Evolutionary conservation across 37 sponge, comb jelly and placozoan genomes (phyloP).

Genomic region (Cliona cf. orientalis): DNA sequence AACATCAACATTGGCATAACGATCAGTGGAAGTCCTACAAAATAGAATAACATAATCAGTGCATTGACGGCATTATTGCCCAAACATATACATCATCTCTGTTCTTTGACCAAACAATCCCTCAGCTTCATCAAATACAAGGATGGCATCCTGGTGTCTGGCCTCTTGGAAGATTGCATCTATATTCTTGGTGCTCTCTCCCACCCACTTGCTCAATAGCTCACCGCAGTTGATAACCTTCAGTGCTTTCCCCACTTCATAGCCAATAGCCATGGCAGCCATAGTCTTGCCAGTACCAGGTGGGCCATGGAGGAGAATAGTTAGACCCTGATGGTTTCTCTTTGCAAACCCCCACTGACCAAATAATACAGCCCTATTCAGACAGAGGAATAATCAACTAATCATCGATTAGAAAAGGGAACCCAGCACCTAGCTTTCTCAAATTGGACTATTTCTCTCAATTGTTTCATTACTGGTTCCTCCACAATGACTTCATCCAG

Average conservation of each 20-base stretch:
- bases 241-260: constrained; percentile 89
- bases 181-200: constrained; percentile 90
- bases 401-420: background rate
- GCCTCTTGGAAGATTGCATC: constrained; percentile 89
- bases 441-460: constrained; percentile 83
- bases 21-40: constrained; percentile 69
- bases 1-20: constrained; percentile 87
- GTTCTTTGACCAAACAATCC: constrained; percentile 85
- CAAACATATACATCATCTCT: constrained; percentile 47
- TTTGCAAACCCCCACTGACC: constrained; percentile 90
- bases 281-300: constrained; percentile 87
- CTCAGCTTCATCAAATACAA: constrained; percentile 90
- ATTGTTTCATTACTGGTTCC: constrained; percentile 38
- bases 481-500: constrained; percentile 72
- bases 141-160: constrained; percentile 73
- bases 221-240: constrained; percentile 92
- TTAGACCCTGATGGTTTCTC: constrained; percentile 65
- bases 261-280: constrained; percentile 87
- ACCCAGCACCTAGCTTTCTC: constrained; percentile 80
- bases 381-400: background rate
- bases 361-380: constrained; percentile 75
- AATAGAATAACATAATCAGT: background rate
- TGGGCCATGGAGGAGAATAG: constrained; percentile 79
- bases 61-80: background rate
- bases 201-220: constrained; percentile 91